Conservation (phyloP, 2,888 invertebrate species). For the Allacma fusca region DNA sequence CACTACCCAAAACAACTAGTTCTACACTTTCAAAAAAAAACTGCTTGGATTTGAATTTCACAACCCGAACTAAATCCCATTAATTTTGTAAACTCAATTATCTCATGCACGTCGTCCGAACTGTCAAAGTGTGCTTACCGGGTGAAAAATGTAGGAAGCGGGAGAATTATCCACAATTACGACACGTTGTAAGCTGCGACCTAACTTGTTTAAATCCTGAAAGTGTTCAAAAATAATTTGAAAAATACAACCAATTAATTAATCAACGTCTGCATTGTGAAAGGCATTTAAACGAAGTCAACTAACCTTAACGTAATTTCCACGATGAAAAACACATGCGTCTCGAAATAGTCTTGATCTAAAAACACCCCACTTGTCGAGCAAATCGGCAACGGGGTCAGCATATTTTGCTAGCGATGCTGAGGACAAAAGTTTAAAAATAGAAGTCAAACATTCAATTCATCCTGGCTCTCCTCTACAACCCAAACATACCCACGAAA, state of each 20-base stretch:
- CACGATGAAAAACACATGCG: conserved; percentile 99
- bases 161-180: conserved; percentile 99
- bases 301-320: conserved; percentile 91
- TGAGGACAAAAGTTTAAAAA: conserved; percentile 31
- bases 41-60: not conserved
- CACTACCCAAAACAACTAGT: not conserved
- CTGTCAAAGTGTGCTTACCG: conserved; percentile 68
- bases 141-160: conserved; percentile 99
- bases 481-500: not conserved
- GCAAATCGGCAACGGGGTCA: conserved; percentile 97
- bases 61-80: too few relatives aligned
- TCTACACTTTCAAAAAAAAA: not conserved
- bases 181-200: conserved; percentile 93
- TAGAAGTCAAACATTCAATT: not conserved
- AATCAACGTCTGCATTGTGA: not conserved
- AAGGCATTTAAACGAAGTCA: not conserved
- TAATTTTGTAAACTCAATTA: too few relatives aligned
- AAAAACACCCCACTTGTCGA: conserved; percentile 98
- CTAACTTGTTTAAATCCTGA: conserved; percentile 95
- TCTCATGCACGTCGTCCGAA: too few relatives aligned
- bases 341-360: conserved; percentile 96
- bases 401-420: conserved; percentile 77
- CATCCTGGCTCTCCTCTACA: not conserved
- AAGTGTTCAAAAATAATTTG: too few relatives aligned
- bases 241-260: conserved; percentile 13